Evolutionary conservation across 2,888 invertebrate genomes (phyloP).

Genomic region (Drymonia ruficornis): DNA sequence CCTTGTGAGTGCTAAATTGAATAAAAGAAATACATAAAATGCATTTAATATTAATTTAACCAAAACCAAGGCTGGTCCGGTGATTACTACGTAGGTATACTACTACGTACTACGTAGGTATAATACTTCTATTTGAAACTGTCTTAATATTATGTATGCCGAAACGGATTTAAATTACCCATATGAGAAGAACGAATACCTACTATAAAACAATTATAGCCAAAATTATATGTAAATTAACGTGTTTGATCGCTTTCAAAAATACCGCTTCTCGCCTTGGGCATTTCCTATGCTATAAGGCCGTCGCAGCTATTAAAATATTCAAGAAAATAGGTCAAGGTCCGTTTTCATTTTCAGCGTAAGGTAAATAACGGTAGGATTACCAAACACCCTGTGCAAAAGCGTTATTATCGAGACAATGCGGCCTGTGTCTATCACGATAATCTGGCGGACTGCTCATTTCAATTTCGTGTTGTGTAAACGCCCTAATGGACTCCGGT

Average conservation of each 20-base stretch:
- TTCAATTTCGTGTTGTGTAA: constrained; percentile 84
- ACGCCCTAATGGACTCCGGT: constrained; percentile 82
- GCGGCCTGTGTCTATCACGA: constrained; percentile 80
- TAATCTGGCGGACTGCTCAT: constrained; percentile 82
- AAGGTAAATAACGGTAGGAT: constrained; percentile 33
- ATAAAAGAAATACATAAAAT: too few species aligned
- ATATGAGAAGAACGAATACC: neutral
- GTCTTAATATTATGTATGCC: too few species aligned
- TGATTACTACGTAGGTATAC: too few species aligned
- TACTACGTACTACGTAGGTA: too few species aligned
- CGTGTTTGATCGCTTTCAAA: neutral
- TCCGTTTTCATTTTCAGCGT: constrained; percentile 22
- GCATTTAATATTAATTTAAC: too few species aligned
- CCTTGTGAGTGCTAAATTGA: too few species aligned
- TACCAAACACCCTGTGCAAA: constrained; percentile 64
- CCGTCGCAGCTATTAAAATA: neutral
- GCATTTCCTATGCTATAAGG: neutral
- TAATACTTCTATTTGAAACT: too few species aligned
- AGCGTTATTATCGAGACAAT: constrained; percentile 80
- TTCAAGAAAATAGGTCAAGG: neutral
- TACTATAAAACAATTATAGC: neutral
- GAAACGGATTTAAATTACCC: neutral
- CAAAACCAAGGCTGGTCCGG: too few species aligned
- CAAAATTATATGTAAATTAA: neutral
- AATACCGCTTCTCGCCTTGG: neutral